Base-by-base conservation (phyloP, 2,888 invertebrate genomes). In the Epinotia nisella region DNA sequence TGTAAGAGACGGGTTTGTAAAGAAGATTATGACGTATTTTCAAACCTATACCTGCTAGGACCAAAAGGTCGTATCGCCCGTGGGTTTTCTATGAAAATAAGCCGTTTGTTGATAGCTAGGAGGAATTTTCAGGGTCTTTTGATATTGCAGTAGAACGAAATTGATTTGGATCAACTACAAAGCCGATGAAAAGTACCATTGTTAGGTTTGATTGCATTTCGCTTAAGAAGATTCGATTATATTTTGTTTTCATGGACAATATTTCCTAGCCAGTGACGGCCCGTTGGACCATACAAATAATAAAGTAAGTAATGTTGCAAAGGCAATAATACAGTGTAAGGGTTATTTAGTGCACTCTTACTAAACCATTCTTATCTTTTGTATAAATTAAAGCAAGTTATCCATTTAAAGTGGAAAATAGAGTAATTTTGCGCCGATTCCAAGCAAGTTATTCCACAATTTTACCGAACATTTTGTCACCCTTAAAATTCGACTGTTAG, bases 21-120 rank as follows among this genome's bases (percentile, higher is more conserved):
- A 49, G 11, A 35, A 58, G 51, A 49, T 71, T 59, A 58, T 65
- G 60, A 35, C 35, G 51, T 61, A 53, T 53, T 71, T 67, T 60
- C 41, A 45, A 67, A 60, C 9, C 19, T 13, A 9, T 13, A 11
- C 0, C 9, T 29, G 29, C 21, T 3, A 21, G 4, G 0, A 29
- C 3, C 3, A 15, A 21, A 65, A 55, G n/a, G 39, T 55, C 39
- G 1, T 65, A 65, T 55, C 5, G 10, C 19, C 39, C 10, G 0
- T n/a, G 21, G 10, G 0, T 41, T 21, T 21, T 15, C 9, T 15
- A 17, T 19, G 15, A 29, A 35, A 15, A 39, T 51, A 13, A 10
- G 13, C 59, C 11, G n/a, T 62, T 24, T 13, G 17, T 15, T 65
- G 53, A 19, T 13, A 19, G 13, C 17, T n/a, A 11, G 4, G 17